A percentile compares a stretch with the other conserved stretches of the same genome.
Conservation (phyloP, 2,888 invertebrate species). For the Rhodophaea formosa region DNA sequence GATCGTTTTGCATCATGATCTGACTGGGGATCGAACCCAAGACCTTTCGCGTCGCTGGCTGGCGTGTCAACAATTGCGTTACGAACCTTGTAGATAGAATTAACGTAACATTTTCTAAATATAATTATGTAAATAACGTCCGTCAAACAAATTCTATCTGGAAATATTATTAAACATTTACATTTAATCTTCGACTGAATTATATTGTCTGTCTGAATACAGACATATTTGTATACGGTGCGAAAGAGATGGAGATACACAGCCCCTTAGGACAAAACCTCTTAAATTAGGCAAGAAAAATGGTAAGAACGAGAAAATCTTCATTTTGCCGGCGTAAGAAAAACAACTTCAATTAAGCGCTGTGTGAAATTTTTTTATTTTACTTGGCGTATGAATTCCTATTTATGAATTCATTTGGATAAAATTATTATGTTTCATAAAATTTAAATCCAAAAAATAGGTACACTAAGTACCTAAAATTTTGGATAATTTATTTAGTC, state of each 20-base stretch:
- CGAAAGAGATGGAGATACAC: not conserved
- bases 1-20: too few relatives aligned
- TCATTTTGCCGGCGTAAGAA: not conserved
- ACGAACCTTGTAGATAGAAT: too few relatives aligned
- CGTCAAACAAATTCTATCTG: not conserved
- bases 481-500: too few relatives aligned
- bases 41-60: too few relatives aligned
- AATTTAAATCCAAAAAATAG: too few relatives aligned
- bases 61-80: too few relatives aligned
- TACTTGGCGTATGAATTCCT: not conserved
- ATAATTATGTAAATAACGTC: too few relatives aligned
- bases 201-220: not conserved
- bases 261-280: not conserved
- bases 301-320: not conserved
- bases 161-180: slow-evolving; percentile 6
- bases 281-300: not conserved
- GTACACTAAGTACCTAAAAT: too few relatives aligned
- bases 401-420: not conserved
- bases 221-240: not conserved
- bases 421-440: too few relatives aligned
- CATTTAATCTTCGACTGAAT: not conserved
- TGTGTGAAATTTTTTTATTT: not conserved
- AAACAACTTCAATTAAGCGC: not conserved
- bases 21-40: too few relatives aligned
- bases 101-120: too few relatives aligned